phyloP scores from a whole-genome alignment of 2,888 invertebrate genomes.

The Tenodera sinensis region DNA sequence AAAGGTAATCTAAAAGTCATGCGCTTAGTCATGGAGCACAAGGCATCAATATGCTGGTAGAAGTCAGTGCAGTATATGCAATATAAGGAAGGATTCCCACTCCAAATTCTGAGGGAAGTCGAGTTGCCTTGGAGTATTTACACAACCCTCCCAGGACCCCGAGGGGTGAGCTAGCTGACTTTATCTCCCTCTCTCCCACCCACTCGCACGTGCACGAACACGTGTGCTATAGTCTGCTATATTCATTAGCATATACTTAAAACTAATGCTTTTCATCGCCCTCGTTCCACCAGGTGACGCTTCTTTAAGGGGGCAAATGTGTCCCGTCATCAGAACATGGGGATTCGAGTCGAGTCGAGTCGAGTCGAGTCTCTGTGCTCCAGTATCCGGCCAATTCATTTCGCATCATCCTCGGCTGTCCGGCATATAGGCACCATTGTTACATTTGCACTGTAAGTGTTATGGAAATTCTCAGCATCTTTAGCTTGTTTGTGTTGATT shows the following conservation, averaged over 20 bases:
- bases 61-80: neutral
- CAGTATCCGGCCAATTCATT: no score
- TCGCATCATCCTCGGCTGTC: no score
- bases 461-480: no score
- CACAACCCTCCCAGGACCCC: neutral
- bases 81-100: neutral
- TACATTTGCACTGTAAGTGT: no score
- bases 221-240: neutral
- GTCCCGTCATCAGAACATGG: neutral
- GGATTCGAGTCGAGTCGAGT: no score
- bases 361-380: no score
- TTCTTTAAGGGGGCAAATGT: neutral
- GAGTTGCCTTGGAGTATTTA: neutral
- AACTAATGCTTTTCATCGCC: neutral
- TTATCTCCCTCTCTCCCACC: neutral
- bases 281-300: neutral
- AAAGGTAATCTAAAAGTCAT: no score
- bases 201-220: neutral
- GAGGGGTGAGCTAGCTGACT: neutral
- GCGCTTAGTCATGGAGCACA: no score
- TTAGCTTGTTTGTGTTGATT: no score
- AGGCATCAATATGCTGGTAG: no score
- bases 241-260: neutral
- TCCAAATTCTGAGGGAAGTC: neutral
- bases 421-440: no score